phyloP scores from a whole-genome alignment of 2,113 vertebrate species.

The Antennarius striatus region DNA sequence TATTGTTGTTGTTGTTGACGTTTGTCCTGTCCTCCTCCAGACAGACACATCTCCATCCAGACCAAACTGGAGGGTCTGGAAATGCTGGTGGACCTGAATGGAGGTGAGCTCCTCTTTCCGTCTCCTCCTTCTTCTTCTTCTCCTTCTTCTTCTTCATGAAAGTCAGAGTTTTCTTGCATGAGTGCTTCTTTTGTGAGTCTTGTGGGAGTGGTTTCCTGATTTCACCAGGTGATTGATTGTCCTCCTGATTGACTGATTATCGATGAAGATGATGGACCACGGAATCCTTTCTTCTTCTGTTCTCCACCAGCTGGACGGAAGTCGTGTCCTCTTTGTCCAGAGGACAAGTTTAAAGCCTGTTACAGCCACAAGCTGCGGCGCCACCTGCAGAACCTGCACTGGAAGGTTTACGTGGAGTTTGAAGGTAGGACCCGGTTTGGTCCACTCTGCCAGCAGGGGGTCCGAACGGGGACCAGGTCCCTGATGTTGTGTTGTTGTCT shows the following conservation, averaged over 20 bases:
- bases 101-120: slow-evolving; percentile 67
- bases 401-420: slow-evolving; percentile 97
- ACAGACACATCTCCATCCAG: slow-evolving; percentile 94
- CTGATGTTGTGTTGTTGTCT: neutral
- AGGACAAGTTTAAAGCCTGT: slow-evolving; percentile 92
- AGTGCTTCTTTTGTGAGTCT: no score
- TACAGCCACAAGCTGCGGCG: slow-evolving; percentile 90
- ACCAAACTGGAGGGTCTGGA: slow-evolving; percentile 87
- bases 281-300: no score
- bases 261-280: no score
- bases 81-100: slow-evolving; percentile 84
- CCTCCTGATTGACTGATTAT: no score
- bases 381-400: slow-evolving; percentile 96
- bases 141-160: no score
- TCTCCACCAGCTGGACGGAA: slow-evolving; percentile 84
- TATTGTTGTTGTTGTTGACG: neutral
- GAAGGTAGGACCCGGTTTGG: slow-evolving; percentile 80
- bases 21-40: slow-evolving; percentile 65
- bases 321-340: slow-evolving; percentile 91
- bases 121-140: no score
- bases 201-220: no score
- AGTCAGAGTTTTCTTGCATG: no score
- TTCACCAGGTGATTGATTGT: no score
- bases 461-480: no score
- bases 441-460: no score